Base-by-base conservation (phyloP, 2,888 invertebrate species). In the Apodemia duryi region DNA sequence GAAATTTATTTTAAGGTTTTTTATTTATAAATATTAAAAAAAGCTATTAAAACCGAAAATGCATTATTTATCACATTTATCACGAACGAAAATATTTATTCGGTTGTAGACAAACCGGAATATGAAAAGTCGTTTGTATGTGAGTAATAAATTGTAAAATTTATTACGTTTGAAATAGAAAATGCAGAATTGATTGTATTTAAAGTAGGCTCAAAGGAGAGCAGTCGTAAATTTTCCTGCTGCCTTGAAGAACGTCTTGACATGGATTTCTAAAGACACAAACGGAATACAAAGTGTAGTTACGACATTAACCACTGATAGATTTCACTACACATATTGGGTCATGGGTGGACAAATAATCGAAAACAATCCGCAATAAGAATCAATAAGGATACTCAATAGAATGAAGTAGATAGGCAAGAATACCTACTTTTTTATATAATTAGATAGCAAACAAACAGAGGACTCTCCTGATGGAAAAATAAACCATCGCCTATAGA, bases 291-390 rank as follows among this genome's bases (percentile, higher is more conserved):
- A 83, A 90, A 91, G 81, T 72, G 78, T 71, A 71, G 81, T 91
- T 91, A 85, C 90, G 81, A 84, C 89, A 90, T 76, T 72, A 75
- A 76, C 73, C 74, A 73, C 69, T 72, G 73, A 83, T 86, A 85
- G 90, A 89, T 91, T 91, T 91, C 91, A 89, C 91, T 69, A 61
- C 84, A 82, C 77, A 80, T 89, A 89, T 86, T 89, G 88, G 90
- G 90, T 90, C 90, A 90, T 83, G 89, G 89, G 77, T 85, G 85
- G 84, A 83, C 85, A 75, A 64, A 49, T 49, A 49, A 69, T 70
- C 68, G 71, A 71, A 70, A 73, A 74, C 74, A 75, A 75, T 75
- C 69, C 71, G 70, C 69, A 61, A 52, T 63, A 64, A 66, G 65
- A 65, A 71, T 69, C 68, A 60, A 68, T 68, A 65, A 73, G 69